Evolutionary conservation across 2,888 invertebrate species (phyloP).

Genomic region (Aricia artaxerxes): DNA sequence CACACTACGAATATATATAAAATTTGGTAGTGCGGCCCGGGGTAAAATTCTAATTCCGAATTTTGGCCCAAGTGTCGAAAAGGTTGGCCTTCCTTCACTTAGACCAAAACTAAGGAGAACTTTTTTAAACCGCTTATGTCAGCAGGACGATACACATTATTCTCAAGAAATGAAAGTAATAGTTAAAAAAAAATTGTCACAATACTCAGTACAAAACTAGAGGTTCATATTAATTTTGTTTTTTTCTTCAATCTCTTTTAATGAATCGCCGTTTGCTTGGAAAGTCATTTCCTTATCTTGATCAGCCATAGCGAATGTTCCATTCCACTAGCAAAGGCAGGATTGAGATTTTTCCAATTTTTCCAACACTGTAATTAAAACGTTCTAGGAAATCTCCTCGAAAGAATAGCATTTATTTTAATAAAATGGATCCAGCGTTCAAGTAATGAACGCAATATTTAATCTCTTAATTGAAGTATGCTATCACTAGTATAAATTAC

Average conservation of each 20-base stretch:
- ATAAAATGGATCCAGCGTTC: constrained; percentile 17
- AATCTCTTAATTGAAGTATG: constrained; percentile 5
- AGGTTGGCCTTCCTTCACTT: no score
- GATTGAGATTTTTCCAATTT: constrained; percentile 9
- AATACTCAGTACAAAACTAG: neutral
- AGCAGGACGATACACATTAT: no score
- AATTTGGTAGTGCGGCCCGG: no score
- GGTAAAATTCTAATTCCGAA: no score
- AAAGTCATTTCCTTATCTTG: neutral
- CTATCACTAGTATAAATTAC: neutral
- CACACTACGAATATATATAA: no score
- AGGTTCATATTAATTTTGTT: neutral
- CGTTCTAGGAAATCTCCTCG: neutral
- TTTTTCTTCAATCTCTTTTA: neutral
- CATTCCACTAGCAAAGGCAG: constrained; percentile 15
- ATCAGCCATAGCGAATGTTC: neutral
- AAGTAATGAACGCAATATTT: constrained; percentile 20
- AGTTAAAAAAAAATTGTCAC: neutral
- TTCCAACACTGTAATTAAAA: constrained; percentile 23
- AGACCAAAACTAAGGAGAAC: no score
- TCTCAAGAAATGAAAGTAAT: no score
- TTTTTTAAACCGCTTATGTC: no score
- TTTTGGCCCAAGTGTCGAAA: no score
- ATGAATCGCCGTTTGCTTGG: neutral
- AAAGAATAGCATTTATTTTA: neutral